Evolutionary conservation across 1,140 invertebrate genomes (phyloP).

Genomic region (Brachionus rotundiformis): DNA sequence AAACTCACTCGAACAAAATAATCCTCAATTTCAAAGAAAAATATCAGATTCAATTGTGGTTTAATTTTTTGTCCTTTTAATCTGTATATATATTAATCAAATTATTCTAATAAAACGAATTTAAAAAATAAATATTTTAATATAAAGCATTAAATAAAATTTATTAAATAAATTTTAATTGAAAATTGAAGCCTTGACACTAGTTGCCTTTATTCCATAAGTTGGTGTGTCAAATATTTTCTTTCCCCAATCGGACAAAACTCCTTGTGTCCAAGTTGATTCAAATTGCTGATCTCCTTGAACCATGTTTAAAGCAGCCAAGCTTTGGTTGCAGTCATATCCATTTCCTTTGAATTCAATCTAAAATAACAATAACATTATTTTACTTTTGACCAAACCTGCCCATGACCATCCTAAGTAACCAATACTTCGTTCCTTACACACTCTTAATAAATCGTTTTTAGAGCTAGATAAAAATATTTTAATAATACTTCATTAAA

Average conservation of each 20-base stretch:
- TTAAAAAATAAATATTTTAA: not conserved
- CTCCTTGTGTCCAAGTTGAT: constrained; percentile 26
- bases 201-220: constrained; percentile 25
- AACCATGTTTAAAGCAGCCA: constrained; percentile 15
- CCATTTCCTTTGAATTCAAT: not conserved
- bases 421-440: constrained; percentile 18
- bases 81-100: no score
- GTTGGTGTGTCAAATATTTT: constrained; percentile 20
- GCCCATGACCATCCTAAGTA: constrained; percentile 47
- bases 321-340: not conserved
- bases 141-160: no score
- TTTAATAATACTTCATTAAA: constrained; percentile 6
- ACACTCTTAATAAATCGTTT: not conserved
- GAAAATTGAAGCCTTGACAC: constrained; percentile 18
- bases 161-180: not conserved
- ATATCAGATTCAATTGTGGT: constrained; percentile 19
- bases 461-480: no score
- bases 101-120: not conserved
- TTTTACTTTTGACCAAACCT: not conserved
- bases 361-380: not conserved
- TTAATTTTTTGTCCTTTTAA: not conserved
- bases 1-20: not conserved
- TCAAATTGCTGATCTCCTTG: constrained; percentile 20
- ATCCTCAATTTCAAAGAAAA: not conserved
- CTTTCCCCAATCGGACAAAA: constrained; percentile 37